Evolutionary conservation across 2,113 vertebrate genomes (phyloP).

Genomic region (Rattus norvegicus): DNA sequence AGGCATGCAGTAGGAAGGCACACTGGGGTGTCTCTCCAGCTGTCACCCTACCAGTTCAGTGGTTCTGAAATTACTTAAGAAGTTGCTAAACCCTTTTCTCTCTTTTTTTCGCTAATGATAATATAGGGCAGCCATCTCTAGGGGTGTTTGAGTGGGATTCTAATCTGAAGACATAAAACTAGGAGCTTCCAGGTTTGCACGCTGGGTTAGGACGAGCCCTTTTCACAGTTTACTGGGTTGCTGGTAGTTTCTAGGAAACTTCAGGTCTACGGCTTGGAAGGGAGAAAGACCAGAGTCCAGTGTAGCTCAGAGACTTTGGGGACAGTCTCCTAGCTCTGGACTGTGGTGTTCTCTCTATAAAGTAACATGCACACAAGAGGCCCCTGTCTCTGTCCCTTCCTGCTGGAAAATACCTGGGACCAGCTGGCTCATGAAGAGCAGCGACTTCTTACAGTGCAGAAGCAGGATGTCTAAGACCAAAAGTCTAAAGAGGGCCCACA

Average conservation of each 20-base stretch:
- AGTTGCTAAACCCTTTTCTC: neutral
- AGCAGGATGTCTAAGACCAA: too few relatives aligned
- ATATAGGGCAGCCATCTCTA: neutral
- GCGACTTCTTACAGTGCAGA: neutral
- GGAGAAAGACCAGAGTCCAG: neutral
- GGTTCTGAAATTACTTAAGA: neutral
- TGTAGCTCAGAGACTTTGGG: neutral
- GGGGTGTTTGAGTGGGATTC: neutral
- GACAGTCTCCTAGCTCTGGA: neutral
- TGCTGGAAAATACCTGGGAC: neutral
- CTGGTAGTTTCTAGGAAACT: neutral
- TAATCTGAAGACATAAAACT: neutral
- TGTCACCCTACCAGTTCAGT: neutral
- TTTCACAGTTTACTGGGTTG: neutral
- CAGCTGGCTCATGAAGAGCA: too few relatives aligned
- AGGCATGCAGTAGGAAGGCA: neutral
- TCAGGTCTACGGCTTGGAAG: neutral
- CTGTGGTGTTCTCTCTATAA: neutral
- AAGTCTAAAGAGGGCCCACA: neutral
- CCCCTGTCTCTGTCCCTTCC: neutral
- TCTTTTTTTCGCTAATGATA: neutral
- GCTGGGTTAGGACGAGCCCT: neutral
- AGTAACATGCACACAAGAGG: neutral
- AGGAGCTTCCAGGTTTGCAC: neutral
- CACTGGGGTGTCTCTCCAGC: neutral